Percentiles rank a stretch among this genome's conserved stretches.
phyloP scores from a whole-genome alignment of 2,797 vertebrate genomes.

The Gymnopithys bicolor region DNA sequence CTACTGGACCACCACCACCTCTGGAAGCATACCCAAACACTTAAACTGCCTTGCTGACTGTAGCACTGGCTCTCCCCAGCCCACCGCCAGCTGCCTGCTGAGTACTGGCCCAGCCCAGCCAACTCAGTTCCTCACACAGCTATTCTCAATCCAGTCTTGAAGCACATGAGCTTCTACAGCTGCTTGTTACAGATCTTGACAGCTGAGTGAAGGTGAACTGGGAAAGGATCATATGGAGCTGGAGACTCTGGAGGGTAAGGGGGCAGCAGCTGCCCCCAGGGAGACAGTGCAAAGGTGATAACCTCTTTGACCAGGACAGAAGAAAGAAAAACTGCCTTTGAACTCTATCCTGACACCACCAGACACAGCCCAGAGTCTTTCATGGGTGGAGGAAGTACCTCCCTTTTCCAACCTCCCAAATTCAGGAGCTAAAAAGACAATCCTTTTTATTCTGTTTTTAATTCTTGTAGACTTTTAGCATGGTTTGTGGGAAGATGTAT shows the following conservation, averaged over 20 bases:
- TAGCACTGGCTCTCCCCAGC: background rate
- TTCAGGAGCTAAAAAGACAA: background rate
- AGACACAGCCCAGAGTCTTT: background rate
- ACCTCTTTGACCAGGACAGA: background rate
- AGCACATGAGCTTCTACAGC: rapidly evolving
- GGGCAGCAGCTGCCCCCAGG: background rate
- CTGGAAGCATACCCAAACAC: rapidly evolving
- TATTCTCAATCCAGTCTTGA: background rate
- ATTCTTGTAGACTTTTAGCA: background rate
- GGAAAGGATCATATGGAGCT: background rate
- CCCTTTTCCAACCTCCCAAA: background rate
- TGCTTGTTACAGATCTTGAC: background rate
- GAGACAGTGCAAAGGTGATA: background rate
- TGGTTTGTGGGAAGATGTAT: background rate
- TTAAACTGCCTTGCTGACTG: rapidly evolving
- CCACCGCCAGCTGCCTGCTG: background rate
- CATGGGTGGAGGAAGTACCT: background rate
- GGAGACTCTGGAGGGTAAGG: background rate
- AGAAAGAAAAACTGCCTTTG: background rate
- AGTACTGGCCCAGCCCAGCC: background rate
- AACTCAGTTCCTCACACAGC: background rate
- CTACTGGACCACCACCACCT: background rate
- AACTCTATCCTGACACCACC: background rate
- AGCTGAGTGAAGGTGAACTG: background rate
- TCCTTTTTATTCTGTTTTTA: background rate